Evolutionary conservation across 2,113 vertebrate species (phyloP).

Genomic region (Gobiocypris rarus): DNA sequence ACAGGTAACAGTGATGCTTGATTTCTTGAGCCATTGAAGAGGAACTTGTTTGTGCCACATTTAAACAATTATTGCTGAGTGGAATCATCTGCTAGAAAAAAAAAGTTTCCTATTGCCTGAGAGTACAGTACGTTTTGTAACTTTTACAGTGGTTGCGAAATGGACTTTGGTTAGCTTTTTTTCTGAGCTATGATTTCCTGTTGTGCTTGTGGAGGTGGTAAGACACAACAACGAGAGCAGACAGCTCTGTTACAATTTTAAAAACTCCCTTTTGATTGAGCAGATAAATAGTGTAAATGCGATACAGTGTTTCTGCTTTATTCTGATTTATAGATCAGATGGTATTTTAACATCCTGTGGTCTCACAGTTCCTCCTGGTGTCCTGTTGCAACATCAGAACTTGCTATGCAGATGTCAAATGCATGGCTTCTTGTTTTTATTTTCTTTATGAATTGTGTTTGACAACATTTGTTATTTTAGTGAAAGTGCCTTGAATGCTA

Average conservation of each 20-base stretch:
- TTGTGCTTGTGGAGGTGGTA: constrained; percentile 68
- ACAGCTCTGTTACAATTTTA: not conserved
- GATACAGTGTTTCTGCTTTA: not conserved
- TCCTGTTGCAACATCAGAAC: constrained; percentile 36
- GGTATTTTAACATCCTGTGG: constrained; percentile 19
- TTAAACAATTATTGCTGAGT: constrained; percentile 16
- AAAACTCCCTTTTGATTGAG: constrained; percentile 4
- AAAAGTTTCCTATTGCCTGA: constrained; percentile 62
- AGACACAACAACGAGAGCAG: not conserved
- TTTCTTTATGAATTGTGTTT: not conserved
- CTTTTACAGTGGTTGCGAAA: constrained; percentile 74
- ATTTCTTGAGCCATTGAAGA: not conserved
- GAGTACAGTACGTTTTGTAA: constrained; percentile 75
- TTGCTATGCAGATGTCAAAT: constrained; percentile 30
- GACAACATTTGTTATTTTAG: not conserved
- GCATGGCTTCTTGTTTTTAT: constrained; percentile 10
- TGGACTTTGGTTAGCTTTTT: constrained; percentile 60
- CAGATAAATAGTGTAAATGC: not conserved
- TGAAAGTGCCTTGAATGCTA: not conserved
- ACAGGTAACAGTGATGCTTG: not conserved
- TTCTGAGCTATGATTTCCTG: constrained; percentile 78
- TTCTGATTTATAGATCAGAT: constrained; percentile 19
- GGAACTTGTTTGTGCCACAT: constrained; percentile 9
- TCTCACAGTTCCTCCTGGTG: constrained; percentile 43
- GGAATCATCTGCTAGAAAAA: constrained; percentile 20